Evolutionary conservation across 92 coral and sea anemone species (phyloP).

Genomic region (Epizoanthus rinbou): DNA sequence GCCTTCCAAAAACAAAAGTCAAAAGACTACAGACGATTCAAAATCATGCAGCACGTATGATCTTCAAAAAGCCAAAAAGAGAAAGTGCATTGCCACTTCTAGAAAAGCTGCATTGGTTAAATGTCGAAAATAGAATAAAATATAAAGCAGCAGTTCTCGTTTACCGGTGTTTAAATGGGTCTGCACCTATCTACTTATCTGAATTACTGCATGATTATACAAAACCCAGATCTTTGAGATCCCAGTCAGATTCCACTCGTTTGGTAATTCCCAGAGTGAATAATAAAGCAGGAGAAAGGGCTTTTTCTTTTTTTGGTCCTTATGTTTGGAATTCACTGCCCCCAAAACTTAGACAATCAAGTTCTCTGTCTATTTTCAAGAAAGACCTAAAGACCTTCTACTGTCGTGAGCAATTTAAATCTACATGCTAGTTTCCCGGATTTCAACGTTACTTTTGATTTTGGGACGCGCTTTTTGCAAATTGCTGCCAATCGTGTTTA

Average conservation of each 20-base stretch:
- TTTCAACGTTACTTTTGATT: slow-evolving; percentile 9
- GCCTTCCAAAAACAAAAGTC: slow-evolving; percentile 17
- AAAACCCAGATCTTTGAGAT: slow-evolving; percentile 17
- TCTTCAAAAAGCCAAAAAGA: slow-evolving; percentile 16
- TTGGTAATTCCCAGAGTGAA: slow-evolving; percentile 17
- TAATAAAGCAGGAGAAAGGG: slow-evolving; percentile 17
- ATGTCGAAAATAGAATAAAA: slow-evolving; percentile 15
- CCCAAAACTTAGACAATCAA: slow-evolving; percentile 15
- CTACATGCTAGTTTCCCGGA: slow-evolving; percentile 13
- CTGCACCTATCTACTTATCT: slow-evolving; percentile 17
- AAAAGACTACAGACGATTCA: slow-evolving; percentile 17
- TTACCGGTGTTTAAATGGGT: slow-evolving; percentile 17
- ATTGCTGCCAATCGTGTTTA: slow-evolving; percentile 16
- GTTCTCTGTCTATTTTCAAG: slow-evolving; percentile 15
- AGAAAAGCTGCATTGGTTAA: slow-evolving; percentile 17
- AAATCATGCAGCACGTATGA: slow-evolving; percentile 17
- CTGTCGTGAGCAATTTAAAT: slow-evolving; percentile 15
- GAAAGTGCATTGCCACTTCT: slow-evolving; percentile 18
- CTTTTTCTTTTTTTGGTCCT: slow-evolving; percentile 16
- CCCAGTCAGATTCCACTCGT: slow-evolving; percentile 19
- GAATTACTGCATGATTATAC: slow-evolving; percentile 16
- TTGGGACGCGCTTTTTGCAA: slow-evolving; percentile 18
- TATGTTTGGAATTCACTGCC: slow-evolving; percentile 17
- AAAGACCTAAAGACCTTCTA: slow-evolving; percentile 15
- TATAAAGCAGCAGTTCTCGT: slow-evolving; percentile 16